Conservation (phyloP, 2,113 vertebrate species). For the Myxocyprinus asiaticus region DNA sequence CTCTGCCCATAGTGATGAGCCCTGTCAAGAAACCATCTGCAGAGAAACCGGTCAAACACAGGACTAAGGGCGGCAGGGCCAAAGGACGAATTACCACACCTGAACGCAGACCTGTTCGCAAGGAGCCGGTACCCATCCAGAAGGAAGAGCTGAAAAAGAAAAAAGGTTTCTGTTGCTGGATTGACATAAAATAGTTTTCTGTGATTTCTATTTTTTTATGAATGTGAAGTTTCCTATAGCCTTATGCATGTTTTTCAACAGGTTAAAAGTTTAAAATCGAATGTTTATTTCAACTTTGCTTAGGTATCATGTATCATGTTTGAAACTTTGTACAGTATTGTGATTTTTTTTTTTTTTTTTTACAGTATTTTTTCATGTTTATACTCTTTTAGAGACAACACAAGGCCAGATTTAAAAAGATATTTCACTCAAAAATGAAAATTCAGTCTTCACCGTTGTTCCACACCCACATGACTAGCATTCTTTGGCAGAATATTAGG, state of each 20-base stretch:
- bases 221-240: constrained; percentile 14
- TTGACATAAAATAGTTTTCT: background rate
- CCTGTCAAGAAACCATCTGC: constrained; percentile 66
- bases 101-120: constrained; percentile 91
- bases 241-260: background rate
- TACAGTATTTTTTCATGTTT: no score
- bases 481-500: no score
- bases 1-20: constrained; percentile 83
- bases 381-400: no score
- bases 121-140: constrained; percentile 88
- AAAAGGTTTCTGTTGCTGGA: constrained; percentile 86
- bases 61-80: constrained; percentile 80
- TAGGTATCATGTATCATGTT: background rate
- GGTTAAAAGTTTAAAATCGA: no score
- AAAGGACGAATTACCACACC: constrained; percentile 93
- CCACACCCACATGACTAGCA: no score
- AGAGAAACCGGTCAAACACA: constrained; percentile 90
- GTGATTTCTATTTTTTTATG: background rate
- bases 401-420: no score
- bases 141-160: constrained; percentile 98
- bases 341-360: background rate
- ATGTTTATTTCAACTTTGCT: background rate
- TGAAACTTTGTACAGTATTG: background rate
- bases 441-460: no score
- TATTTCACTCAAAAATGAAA: no score